These are phyloP conservation scores for Ibycter americanus DNA, from an alignment of 2,797 vertebrate genomes.

Conservation along the genomic window DNA sequence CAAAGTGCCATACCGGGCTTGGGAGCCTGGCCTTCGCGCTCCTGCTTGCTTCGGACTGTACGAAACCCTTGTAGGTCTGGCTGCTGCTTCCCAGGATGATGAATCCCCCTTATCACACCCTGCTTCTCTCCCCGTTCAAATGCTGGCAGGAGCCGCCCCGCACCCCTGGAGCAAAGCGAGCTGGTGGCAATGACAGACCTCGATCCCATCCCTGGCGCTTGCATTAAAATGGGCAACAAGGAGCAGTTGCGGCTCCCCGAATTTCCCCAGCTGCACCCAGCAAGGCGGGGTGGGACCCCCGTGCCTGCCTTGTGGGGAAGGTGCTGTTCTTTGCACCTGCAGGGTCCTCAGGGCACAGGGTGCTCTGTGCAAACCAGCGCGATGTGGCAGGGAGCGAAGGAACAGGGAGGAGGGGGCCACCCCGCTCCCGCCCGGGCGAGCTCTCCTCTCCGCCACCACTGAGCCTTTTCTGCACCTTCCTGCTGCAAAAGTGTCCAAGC, in stretches of 20 bases:
- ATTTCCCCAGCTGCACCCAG: neutral
- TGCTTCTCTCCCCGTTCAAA: neutral
- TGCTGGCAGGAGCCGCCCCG: fast-evolving
- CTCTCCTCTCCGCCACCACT: neutral
- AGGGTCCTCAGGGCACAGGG: neutral
- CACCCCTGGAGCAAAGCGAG: neutral
- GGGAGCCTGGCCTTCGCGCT: neutral
- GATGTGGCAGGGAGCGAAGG: neutral
- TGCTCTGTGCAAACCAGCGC: neutral
- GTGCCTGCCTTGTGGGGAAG: neutral
- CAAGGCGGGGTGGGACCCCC: too few species aligned
- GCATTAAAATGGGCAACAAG: too few species aligned
- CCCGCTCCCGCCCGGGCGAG: fast-evolving
- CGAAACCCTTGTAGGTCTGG: fast-evolving
- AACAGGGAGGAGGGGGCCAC: neutral
- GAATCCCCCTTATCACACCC: neutral
- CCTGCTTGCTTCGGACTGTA: fast-evolving
- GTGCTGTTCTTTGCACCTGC: neutral
- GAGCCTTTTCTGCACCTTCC: neutral
- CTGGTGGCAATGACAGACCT: neutral
- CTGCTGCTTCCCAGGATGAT: neutral
- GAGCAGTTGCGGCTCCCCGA: neutral
- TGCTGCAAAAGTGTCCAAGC: neutral
- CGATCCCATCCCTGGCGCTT: neutral
- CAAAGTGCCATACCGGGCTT: neutral